Percentiles rank a stretch among this genome's conserved stretches.
Evolutionary conservation across 2,888 invertebrate species (phyloP).

Genomic region (Protonemura montana): DNA sequence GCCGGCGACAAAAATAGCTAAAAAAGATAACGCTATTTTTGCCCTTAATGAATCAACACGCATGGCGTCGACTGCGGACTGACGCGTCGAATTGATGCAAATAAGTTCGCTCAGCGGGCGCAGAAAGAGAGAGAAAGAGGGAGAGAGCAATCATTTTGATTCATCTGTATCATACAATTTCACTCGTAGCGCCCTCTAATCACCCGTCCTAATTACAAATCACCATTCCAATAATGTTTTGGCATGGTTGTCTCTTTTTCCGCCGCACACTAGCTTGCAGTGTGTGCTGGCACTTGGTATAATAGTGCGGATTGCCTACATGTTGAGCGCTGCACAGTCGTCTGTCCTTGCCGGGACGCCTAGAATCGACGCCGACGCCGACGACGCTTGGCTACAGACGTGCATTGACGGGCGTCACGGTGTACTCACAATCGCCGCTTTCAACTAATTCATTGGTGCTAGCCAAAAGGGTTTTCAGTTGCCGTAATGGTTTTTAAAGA

Average conservation of each 20-base stretch:
- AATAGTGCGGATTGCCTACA: background rate
- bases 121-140: background rate
- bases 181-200: slow-evolving; percentile 7
- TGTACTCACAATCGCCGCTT: background rate
- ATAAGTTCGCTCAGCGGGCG: background rate
- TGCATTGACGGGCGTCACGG: background rate
- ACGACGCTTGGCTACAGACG: background rate
- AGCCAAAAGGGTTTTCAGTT: background rate
- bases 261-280: background rate
- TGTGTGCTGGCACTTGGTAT: background rate
- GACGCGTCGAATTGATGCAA: background rate
- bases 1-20: background rate
- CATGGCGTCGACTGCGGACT: background rate
- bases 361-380: background rate
- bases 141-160: background rate
- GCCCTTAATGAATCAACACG: background rate
- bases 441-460: background rate
- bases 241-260: background rate
- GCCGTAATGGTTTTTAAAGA: background rate
- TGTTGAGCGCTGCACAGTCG: background rate
- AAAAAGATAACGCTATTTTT: background rate
- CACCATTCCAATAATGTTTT: slow-evolving; percentile 17
- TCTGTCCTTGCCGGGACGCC: background rate
- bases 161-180: slow-evolving; percentile 7
- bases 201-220: slow-evolving; percentile 17